phyloP scores from a whole-genome alignment of 2,888 invertebrate species.

The Corbicula japonica region DNA sequence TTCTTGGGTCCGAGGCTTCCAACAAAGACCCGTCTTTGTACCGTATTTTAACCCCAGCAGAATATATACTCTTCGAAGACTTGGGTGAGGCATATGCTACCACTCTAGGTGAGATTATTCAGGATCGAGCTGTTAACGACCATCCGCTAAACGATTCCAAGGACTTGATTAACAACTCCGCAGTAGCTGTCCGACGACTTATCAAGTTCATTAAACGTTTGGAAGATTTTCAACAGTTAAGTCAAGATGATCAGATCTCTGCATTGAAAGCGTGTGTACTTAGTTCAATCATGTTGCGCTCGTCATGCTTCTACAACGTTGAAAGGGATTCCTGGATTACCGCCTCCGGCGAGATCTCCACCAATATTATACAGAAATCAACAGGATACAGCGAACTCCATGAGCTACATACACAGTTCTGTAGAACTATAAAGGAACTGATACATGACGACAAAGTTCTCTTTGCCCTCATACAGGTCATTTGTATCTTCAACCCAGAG shows the following conservation, averaged over 20 bases:
- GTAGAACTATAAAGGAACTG: conserved; percentile 82
- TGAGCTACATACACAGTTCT: conserved; percentile 84
- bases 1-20: neutral
- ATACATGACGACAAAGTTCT: conserved; percentile 94
- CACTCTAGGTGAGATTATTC: conserved; percentile 75
- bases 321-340: conserved; percentile 95
- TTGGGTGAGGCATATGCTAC: conserved; percentile 72
- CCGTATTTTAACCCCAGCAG: conserved; percentile 67
- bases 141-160: conserved; percentile 86
- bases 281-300: conserved; percentile 92
- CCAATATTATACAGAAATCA: conserved; percentile 96
- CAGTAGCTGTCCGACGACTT: conserved; percentile 94
- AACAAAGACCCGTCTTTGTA: conserved; percentile 72
- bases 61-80: conserved; percentile 69
- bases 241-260: conserved; percentile 96
- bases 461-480: conserved; percentile 96
- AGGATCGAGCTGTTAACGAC: conserved; percentile 44
- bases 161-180: conserved; percentile 90
- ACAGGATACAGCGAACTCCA: conserved; percentile 88
- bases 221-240: conserved; percentile 95
- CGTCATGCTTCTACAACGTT: conserved; percentile 96
- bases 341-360: conserved; percentile 91
- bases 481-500: conserved; percentile 95
- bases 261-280: conserved; percentile 91
- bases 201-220: conserved; percentile 89